Conservation (phyloP, 2,888 invertebrate genomes). For the Lasioglossum marginatum region DNA sequence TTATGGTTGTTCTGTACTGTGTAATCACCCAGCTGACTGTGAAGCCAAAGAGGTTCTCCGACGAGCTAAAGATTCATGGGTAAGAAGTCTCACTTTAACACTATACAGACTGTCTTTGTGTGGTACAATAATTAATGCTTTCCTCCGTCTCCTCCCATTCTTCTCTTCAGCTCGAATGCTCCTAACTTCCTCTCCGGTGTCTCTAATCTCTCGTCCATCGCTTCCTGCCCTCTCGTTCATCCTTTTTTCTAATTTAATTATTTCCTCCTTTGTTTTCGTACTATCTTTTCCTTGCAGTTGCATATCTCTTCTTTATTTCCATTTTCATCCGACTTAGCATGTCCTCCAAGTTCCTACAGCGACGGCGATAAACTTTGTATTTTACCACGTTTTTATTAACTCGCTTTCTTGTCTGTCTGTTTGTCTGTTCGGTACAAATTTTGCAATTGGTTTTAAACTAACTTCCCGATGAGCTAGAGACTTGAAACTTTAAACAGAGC, state of each 20-base stretch:
- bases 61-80: slow-evolving; percentile 90
- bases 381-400: too few relatives aligned
- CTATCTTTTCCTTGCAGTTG: not conserved
- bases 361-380: not conserved
- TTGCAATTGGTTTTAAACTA: too few relatives aligned
- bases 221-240: not conserved
- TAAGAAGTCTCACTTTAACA: slow-evolving; percentile 75
- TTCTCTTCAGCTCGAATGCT: not conserved
- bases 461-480: too few relatives aligned
- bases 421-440: too few relatives aligned
- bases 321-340: too few relatives aligned
- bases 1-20: slow-evolving; percentile 92
- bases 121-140: not conserved
- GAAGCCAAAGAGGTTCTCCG: slow-evolving; percentile 90
- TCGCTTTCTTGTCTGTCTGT: too few relatives aligned
- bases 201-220: not conserved
- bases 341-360: too few relatives aligned
- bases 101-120: not conserved
- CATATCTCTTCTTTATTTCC: not conserved
- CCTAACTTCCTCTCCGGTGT: not conserved
- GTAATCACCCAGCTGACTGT: slow-evolving; percentile 93
- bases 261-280: not conserved
- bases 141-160: not conserved
- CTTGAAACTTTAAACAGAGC: too few relatives aligned
- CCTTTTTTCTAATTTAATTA: not conserved